Percentiles rank a stretch among this genome's conserved stretches.
These are phyloP conservation scores for Scaptomyza tumidula DNA, from an alignment of 2,888 invertebrate species.

Conservation along the genomic window DNA sequence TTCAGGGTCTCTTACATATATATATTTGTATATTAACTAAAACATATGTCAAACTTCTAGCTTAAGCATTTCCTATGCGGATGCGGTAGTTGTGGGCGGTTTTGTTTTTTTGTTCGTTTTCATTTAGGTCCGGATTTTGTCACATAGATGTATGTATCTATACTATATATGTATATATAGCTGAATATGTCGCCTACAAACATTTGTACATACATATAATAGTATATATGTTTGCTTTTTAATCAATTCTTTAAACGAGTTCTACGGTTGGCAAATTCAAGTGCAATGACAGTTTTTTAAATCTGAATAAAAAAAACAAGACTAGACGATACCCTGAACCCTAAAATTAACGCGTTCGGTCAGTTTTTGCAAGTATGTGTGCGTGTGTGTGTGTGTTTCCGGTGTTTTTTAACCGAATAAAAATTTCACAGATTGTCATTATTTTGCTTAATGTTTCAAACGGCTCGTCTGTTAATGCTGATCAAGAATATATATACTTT, in stretches of 20 bases:
- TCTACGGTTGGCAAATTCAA: slow-evolving; percentile 45
- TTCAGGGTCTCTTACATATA: slow-evolving; percentile 40
- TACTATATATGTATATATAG: neutral
- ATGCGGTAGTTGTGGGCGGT: slow-evolving; percentile 31
- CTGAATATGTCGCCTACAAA: neutral
- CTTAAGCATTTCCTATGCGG: slow-evolving; percentile 48
- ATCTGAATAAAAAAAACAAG: neutral
- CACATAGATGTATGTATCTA: too few relatives aligned
- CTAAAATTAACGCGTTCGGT: too few relatives aligned
- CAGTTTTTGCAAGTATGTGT: too few relatives aligned
- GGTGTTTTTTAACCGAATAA: too few relatives aligned
- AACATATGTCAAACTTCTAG: slow-evolving; percentile 1
- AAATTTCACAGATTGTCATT: too few relatives aligned
- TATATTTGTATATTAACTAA: neutral
- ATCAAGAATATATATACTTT: too few relatives aligned
- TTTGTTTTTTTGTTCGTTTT: neutral
- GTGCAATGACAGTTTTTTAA: slow-evolving; percentile 60
- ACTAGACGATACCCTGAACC: too few relatives aligned
- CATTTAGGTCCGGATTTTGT: slow-evolving; percentile 11
- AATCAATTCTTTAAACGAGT: slow-evolving; percentile 17
- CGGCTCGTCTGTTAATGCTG: too few relatives aligned
- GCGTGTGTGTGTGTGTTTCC: too few relatives aligned
- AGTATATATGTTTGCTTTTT: neutral
- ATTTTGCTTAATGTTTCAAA: too few relatives aligned
- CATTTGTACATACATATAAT: neutral